Percentiles rank a stretch among this genome's conserved stretches.
These are phyloP conservation scores for Echeneis naucrates DNA, from an alignment of 2,797 vertebrate species.

Conservation along the genomic window DNA sequence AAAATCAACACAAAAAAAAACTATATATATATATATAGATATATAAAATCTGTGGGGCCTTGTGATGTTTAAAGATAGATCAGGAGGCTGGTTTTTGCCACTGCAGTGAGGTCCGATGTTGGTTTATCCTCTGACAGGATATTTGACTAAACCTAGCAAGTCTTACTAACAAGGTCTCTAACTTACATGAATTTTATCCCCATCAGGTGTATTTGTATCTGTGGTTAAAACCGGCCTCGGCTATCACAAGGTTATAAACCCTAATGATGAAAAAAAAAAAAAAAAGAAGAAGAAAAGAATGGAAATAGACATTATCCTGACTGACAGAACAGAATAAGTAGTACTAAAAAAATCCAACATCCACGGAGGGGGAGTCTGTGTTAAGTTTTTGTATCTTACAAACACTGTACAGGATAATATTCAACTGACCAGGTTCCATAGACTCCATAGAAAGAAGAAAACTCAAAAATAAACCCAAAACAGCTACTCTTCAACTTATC, in stretches of 20 bases:
- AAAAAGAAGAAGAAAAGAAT: constrained; percentile 17
- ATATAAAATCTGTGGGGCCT: constrained; percentile 14
- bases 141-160: constrained; percentile 43
- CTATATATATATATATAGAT: no score
- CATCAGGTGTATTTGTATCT: constrained; percentile 44
- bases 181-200: constrained; percentile 18
- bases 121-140: constrained; percentile 55
- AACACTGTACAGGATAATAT: constrained; percentile 87
- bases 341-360: constrained; percentile 77
- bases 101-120: constrained; percentile 73
- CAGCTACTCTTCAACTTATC: constrained; percentile 83
- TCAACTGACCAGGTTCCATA: constrained; percentile 82
- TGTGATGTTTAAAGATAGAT: constrained; percentile 51
- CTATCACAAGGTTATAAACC: constrained; percentile 45
- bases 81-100: constrained; percentile 63
- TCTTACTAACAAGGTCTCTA: constrained; percentile 16
- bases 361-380: constrained; percentile 74
- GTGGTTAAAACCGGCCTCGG: constrained; percentile 58
- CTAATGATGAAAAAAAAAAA: constrained; percentile 42
- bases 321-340: constrained; percentile 70
- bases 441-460: constrained; percentile 84
- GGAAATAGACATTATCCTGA: constrained; percentile 68
- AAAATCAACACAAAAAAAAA: constrained; percentile 36
- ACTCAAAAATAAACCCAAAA: constrained; percentile 80
- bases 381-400: constrained; percentile 82